Conservation (phyloP, 2,113 vertebrate genomes). For the Hiodon alosoides region DNA sequence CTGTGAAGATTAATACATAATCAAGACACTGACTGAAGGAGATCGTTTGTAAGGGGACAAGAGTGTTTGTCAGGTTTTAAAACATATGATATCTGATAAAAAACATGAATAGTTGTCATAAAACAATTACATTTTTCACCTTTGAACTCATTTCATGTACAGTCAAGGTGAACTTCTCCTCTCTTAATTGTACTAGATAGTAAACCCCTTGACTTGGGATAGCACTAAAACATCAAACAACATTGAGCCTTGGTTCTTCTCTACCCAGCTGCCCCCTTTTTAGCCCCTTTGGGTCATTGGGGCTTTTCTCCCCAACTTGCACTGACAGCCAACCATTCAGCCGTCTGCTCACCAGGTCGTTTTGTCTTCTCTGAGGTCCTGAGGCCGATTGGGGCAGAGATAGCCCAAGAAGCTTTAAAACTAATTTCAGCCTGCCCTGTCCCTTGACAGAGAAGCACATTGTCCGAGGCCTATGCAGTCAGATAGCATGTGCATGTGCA, state of each 20-base stretch:
- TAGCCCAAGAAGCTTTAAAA: no score
- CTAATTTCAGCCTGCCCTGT: no score
- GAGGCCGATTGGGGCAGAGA: no score
- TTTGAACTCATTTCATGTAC: constrained; percentile 23
- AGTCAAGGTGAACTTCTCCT: not conserved
- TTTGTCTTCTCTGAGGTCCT: no score
- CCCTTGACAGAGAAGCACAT: no score
- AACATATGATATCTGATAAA: not conserved
- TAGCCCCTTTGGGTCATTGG: not conserved
- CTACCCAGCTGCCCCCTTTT: no score
- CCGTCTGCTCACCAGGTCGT: no score
- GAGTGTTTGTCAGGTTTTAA: no score
- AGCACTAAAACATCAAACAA: not conserved
- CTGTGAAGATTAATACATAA: not conserved
- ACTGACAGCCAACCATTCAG: not conserved
- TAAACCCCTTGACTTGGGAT: not conserved
- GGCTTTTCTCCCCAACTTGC: not conserved
- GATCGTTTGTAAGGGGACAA: not conserved
- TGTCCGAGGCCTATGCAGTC: no score
- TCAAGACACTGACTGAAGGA: not conserved
- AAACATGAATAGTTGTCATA: constrained; percentile 11
- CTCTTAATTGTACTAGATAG: not conserved
- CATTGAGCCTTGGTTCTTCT: no score
- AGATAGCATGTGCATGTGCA: no score
- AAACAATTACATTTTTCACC: constrained; percentile 11